These are phyloP conservation scores for Strigamia transsilvanica DNA, from an alignment of 2,888 invertebrate species.

Conservation along the genomic window DNA sequence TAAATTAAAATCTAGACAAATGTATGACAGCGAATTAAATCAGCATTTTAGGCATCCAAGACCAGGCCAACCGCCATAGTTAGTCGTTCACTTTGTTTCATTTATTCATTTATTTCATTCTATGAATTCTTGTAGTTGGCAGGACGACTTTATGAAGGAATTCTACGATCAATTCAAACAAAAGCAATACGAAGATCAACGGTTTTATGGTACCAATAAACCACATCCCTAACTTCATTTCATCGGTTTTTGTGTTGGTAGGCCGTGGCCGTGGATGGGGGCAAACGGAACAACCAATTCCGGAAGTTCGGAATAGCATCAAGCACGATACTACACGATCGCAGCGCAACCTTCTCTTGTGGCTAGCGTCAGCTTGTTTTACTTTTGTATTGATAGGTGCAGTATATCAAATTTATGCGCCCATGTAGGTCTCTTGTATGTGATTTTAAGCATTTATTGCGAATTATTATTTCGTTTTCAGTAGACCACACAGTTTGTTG, in stretches of 20 bases:
- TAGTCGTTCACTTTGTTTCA: background rate
- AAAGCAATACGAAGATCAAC: conserved; percentile 58
- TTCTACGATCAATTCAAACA: conserved; percentile 63
- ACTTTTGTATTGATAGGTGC: conserved; percentile 70
- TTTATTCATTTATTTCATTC: background rate
- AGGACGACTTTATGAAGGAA: conserved; percentile 65
- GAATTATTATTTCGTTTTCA: background rate
- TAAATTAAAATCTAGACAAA: background rate
- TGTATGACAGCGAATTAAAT: conserved; percentile 13
- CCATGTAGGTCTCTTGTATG: conserved; percentile 67
- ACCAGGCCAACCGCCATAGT: conserved; percentile 68
- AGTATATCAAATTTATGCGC: conserved; percentile 70
- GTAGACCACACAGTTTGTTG: background rate
- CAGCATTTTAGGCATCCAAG: conserved; percentile 69
- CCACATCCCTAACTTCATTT: background rate
- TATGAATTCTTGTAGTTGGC: conserved; percentile 58
- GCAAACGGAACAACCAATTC: background rate
- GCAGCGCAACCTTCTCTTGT: conserved; percentile 71
- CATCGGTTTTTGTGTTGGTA: background rate
- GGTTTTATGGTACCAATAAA: conserved; percentile 72
- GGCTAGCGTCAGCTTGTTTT: conserved; percentile 71
- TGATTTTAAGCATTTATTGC: background rate
- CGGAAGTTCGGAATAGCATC: background rate
- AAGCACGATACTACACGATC: conserved; percentile 64
- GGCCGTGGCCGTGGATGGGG: background rate